Evolutionary conservation across 2,888 invertebrate species (phyloP), one percentile per base, ranked within the genome.

Genomic region (Megastigmus dorsalis): DNA sequence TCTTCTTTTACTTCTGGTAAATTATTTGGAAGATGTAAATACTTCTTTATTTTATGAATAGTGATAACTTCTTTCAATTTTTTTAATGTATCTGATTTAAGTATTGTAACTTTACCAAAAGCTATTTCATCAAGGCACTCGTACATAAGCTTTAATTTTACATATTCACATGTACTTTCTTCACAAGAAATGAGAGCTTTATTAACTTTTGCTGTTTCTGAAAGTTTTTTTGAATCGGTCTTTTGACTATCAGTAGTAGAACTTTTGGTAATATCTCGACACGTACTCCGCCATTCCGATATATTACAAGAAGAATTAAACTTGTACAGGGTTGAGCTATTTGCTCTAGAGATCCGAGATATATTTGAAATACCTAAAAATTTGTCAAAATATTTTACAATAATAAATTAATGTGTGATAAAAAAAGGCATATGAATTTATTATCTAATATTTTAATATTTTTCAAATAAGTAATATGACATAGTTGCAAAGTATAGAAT

Each of bases 341-440:
- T 83, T 26, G 78, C 79, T n/a, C 78, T 81, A 6, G 86, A 84
- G 55, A 82, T 82, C 10, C 78, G 76, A 0, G 84, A 83, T 79
- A 84, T 81, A 60, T 78, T 82, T 6, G 83, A 82, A 63, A 85
- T 77, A 75, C 82, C 86, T 86, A 54, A 62, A 62, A 63, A 50
- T 36, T 23, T 65, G 3, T 28, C 43, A 3, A 23, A 26, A 38
- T 33, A 23, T 15, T 28, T 38, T 38, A n/a, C n/a, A n/a, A n/a
- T 15, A 48, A 45, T 20, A 30, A n/a, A 30, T 28, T 9, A 54
- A 30, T 15, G 13, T 57, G 38, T 28, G 6, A 30, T 45, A 23
- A n/a, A 10, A 52, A 13, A 33, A 41, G 30, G 18, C n/a, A n/a
- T n/a, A 38, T 30, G 38, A 48, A 26, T 23, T 30, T 10, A 4